Conservation (phyloP, 2,888 invertebrate species). For the Rapana venosa region DNA sequence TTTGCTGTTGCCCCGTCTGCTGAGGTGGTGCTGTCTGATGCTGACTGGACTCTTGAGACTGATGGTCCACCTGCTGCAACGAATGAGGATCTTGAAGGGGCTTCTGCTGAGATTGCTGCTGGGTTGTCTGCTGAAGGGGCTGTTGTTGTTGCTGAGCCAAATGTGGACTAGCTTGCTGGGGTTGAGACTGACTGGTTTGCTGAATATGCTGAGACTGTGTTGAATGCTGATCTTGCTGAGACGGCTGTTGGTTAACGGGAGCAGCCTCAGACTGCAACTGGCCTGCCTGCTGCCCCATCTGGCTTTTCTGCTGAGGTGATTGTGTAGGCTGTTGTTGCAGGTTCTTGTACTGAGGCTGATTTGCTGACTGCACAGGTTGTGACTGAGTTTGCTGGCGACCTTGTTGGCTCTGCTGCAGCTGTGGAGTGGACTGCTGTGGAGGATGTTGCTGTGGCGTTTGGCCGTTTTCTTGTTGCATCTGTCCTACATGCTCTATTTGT, state of each 20-base stretch:
- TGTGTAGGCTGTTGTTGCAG: constrained; percentile 30
- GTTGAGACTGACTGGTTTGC: neutral
- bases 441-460: constrained; percentile 22
- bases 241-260: constrained; percentile 19
- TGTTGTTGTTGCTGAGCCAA: constrained; percentile 35
- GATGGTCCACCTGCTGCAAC: constrained; percentile 38
- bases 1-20: constrained; percentile 37
- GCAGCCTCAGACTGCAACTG: constrained; percentile 41
- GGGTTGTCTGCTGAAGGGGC: constrained; percentile 33
- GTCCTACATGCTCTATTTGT: constrained; percentile 21
- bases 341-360: constrained; percentile 2
- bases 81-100: constrained; percentile 30
- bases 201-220: neutral
- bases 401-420: constrained; percentile 37
- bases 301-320: neutral
- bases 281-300: neutral
- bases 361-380: constrained; percentile 42
- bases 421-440: constrained; percentile 42
- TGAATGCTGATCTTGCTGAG: constrained; percentile 27
- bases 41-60: constrained; percentile 36
- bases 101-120: constrained; percentile 33
- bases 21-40: constrained; percentile 33
- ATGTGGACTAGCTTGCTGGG: neutral
- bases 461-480: constrained; percentile 30
- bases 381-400: constrained; percentile 34